Evolutionary conservation across 2,888 invertebrate species (phyloP), one percentile per base, ranked within the genome.

Genomic region (Galeruca laticollis): DNA sequence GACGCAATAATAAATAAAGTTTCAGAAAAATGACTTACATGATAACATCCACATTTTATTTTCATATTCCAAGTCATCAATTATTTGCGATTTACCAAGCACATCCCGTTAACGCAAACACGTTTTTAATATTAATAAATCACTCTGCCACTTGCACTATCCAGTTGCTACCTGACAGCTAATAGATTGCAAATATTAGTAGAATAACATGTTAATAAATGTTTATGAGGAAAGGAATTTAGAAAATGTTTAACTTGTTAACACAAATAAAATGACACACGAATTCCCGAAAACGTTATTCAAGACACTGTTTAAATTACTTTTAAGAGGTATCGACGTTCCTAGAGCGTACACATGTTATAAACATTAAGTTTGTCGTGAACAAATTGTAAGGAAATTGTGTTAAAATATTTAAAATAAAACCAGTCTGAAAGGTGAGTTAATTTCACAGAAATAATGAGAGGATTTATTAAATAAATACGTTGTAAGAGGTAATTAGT

Each of bases 261-360:
- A 70, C 62, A 59, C 43, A 56, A 47, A 65, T 57, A 56, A 37
- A 57, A 62, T 70, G 70, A 70, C 67, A 63, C 70, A 70, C 62
- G 59, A 49, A 70, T 70, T 70, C 70, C 59, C 35, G 43, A 33
- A 62, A 67, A 49, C 15, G 51, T 59, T 49, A 70, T 49, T 56
- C 60, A 65, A 59, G 59, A 33, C 56, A 68, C 40, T 63, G 40
- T 60, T 47, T 59, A 56, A 54, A 49, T 10, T 49, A 15, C n/a
- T 15, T 47, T 63, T n/a, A 26, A 37, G 52, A 54, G 18, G 20
- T 15, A 13, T 64, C 35, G 8, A 54, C 33, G 18, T 52, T 56
- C 64, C 47, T 6, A 43, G 64, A 64, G 56, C n/a, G 35, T 43
- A 21, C 40, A 18, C 11, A 37, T 35, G 52, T 37, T 52, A 40